Percentiles rank a stretch among this genome's conserved stretches.
These are phyloP conservation scores for Pseudorectes ferrugineus DNA, from an alignment of 2,113 vertebrate genomes.

Conservation along the genomic window DNA sequence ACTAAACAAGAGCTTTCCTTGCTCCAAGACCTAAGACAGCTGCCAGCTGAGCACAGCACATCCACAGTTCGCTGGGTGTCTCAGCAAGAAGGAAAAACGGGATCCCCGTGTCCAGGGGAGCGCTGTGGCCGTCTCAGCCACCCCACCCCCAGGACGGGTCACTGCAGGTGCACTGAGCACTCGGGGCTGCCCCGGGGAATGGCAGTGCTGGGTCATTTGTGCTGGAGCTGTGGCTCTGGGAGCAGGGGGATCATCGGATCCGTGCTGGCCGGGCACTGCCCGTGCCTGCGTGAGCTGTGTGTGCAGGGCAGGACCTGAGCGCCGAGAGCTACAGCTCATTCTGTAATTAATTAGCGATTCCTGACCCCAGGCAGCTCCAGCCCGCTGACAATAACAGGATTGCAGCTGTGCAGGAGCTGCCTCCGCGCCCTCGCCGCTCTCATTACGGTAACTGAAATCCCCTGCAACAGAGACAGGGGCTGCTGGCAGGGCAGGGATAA, in stretches of 20 bases:
- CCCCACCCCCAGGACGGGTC: not conserved
- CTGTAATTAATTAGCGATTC: slow-evolving; percentile 47
- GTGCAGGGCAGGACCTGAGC: not conserved
- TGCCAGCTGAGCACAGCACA: not conserved
- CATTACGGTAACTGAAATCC: not conserved
- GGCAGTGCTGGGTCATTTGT: fast-evolving
- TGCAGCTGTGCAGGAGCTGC: slow-evolving; percentile 15
- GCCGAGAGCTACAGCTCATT: not conserved
- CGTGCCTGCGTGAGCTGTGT: not conserved
- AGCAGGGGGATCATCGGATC: fast-evolving
- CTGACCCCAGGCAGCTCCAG: slow-evolving; percentile 32
- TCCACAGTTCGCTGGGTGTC: not conserved
- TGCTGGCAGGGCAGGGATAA: not conserved
- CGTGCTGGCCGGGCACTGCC: fast-evolving
- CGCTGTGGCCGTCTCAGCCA: not conserved
- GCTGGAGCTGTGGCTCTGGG: fast-evolving
- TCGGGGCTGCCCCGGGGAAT: fast-evolving
- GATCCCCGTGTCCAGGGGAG: not conserved
- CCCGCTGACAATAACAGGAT: not conserved
- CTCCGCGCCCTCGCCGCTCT: not conserved
- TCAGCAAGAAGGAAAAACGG: not conserved
- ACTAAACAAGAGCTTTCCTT: not conserved
- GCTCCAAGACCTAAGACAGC: not conserved
- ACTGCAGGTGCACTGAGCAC: fast-evolving
- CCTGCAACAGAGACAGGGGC: not conserved